Base-by-base conservation (phyloP, 2,797 vertebrate species). In the Enteromius viviparus region DNA sequence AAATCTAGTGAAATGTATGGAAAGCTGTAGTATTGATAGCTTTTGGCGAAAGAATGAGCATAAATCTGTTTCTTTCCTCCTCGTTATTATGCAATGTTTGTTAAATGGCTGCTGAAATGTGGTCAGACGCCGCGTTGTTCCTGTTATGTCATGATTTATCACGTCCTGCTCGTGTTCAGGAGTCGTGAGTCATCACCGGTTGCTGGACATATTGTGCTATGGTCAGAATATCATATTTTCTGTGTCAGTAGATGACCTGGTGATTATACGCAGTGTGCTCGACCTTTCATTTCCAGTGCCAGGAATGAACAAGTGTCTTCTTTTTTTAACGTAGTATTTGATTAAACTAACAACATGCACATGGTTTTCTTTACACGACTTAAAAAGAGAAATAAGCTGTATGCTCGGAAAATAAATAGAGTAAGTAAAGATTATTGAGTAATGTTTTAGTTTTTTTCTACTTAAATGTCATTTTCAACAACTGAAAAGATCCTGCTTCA, bases 131-230 rank as follows among this genome's bases (percentile, higher is more conserved):
- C 45, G 42, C 14, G 17, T 17, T 49, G 11, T 32, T 47, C 32
- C 42, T 17, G 80, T 69, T 76, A 37, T 65, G 55, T 55, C 51
- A 65, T 62, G 1, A 21, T 85, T 80, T 58, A 40, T 78, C 81
- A 76, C 12, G 1, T 68, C 17, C 32, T 82, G 75, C 78, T 62
- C 29, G 34, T 42, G 5, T 81, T 79, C 37, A 58, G 17, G 26
- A 49, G 45, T n/a, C 7, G 29, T 62, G 70, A 72, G 4, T 64
- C 32, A 40, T 64, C 55, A 1, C n/a, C n/a, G 23, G 53, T 79
- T 40, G 32, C 65, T 58, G 29, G 19, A 53, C 11, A 1, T 17
- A 3, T 40, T 26, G 77, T n/a, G 21, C n/a, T 68, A 17, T 29
- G 1, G 21, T 65, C 29, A 7, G 26, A 51, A 51, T 7, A 7